Evolutionary conservation across 2,888 invertebrate genomes (phyloP).

Genomic region (Didymodactylos carnosus): DNA sequence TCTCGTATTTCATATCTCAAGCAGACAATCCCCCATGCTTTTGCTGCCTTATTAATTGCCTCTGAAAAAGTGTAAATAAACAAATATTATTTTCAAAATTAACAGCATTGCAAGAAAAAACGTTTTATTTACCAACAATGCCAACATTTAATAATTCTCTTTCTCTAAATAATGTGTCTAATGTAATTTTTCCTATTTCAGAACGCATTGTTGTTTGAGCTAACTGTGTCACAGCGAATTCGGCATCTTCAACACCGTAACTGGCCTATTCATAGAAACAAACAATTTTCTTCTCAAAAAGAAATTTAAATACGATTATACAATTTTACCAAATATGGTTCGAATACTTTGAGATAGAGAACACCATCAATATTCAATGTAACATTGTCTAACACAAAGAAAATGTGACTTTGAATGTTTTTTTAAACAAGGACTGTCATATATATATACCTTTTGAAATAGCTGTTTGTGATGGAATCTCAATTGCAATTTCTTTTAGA

Average conservation of each 20-base stretch:
- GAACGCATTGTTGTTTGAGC: slow-evolving; percentile 99
- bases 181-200: slow-evolving; percentile 82
- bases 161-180: slow-evolving; percentile 89
- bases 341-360: slow-evolving; percentile 69
- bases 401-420: not conserved
- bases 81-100: no score
- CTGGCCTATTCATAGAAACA: slow-evolving; percentile 38
- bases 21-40: slow-evolving; percentile 92
- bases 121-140: slow-evolving; percentile 45
- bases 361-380: slow-evolving; percentile 89
- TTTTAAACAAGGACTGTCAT: not conserved
- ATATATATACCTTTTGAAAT: slow-evolving; percentile 57
- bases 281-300: not conserved
- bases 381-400: slow-evolving; percentile 59
- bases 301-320: not conserved
- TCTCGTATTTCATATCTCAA: slow-evolving; percentile 78
- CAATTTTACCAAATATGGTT: slow-evolving; percentile 57
- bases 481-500: slow-evolving; percentile 94
- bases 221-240: slow-evolving; percentile 92
- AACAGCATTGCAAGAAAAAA: not conserved
- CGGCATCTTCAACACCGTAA: slow-evolving; percentile 95
- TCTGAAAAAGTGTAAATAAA: slow-evolving; percentile 34
- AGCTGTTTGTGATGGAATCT: slow-evolving; percentile 93
- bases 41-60: slow-evolving; percentile 88
- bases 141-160: slow-evolving; percentile 77